phyloP scores from a whole-genome alignment of 2,797 vertebrate genomes.

The Alectoris magna region DNA sequence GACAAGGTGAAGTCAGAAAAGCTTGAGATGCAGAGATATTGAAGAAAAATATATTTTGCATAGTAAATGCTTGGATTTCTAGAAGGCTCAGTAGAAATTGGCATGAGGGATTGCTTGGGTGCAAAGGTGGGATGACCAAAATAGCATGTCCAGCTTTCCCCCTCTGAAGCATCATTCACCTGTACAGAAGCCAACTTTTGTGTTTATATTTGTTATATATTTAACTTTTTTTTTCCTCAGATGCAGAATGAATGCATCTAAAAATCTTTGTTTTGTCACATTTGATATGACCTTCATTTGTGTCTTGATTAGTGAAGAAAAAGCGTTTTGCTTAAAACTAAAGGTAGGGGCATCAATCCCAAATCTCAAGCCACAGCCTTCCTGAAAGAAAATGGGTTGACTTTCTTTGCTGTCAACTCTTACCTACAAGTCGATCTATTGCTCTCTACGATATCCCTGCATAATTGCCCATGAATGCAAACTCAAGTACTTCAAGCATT shows the following conservation, averaged over 20 bases:
- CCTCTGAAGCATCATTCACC: background rate
- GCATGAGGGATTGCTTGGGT: background rate
- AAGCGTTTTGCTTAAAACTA: background rate
- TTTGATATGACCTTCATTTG: background rate
- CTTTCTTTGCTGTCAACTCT: background rate
- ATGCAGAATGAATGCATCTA: background rate
- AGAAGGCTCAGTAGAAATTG: background rate
- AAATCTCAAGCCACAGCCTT: background rate
- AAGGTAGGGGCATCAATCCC: background rate
- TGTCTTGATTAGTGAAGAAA: background rate
- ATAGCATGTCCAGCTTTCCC: rapidly evolving
- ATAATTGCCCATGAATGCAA: conserved; percentile 65
- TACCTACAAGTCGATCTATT: conserved; percentile 40
- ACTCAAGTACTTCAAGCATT: conserved; percentile 67
- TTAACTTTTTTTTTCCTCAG: background rate
- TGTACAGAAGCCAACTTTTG: background rate
- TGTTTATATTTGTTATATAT: background rate
- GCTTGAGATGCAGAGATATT: background rate
- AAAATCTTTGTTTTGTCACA: background rate
- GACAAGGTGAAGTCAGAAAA: background rate
- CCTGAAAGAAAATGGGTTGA: conserved; percentile 7
- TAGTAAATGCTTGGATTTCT: background rate
- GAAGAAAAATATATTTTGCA: background rate
- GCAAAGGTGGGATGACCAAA: background rate
- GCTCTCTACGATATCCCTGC: conserved; percentile 28